Evolutionary conservation across 1,140 invertebrate species (phyloP).

Genomic region (Thalassaphorura encarpata): DNA sequence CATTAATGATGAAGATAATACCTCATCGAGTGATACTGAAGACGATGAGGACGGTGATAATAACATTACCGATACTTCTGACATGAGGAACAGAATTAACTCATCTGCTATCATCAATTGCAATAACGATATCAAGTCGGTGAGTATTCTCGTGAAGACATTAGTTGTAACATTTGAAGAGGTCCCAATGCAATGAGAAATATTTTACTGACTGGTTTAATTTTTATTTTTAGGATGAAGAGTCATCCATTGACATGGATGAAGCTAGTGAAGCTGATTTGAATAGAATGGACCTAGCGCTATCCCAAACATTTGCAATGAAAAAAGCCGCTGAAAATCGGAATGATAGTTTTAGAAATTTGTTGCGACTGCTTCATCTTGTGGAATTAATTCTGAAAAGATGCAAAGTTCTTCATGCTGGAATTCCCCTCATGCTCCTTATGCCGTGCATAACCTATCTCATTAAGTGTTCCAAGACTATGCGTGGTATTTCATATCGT

Average conservation of each 20-base stretch:
- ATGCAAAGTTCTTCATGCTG: neutral
- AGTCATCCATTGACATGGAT: slow-evolving; percentile 3
- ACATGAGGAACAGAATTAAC: neutral
- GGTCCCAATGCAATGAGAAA: too few species aligned
- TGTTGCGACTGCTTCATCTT: neutral
- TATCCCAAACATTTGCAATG: neutral
- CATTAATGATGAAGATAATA: too few species aligned
- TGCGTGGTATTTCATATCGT: neutral
- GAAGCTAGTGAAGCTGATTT: neutral
- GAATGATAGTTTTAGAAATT: neutral
- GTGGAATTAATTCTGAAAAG: neutral
- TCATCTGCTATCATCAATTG: neutral
- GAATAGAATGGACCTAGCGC: neutral
- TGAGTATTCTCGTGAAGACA: too few species aligned
- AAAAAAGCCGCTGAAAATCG: neutral
- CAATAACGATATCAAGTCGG: neutral
- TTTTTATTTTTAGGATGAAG: neutral
- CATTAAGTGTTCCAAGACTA: neutral
- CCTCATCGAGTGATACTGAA: too few species aligned
- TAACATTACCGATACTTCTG: neutral
- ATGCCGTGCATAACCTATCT: neutral
- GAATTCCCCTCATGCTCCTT: neutral
- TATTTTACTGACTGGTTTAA: too few species aligned
- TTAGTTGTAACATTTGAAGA: too few species aligned
- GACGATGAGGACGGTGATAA: neutral